phyloP scores from a whole-genome alignment of 2,113 vertebrate species.

The Bagarius yarrelli region DNA sequence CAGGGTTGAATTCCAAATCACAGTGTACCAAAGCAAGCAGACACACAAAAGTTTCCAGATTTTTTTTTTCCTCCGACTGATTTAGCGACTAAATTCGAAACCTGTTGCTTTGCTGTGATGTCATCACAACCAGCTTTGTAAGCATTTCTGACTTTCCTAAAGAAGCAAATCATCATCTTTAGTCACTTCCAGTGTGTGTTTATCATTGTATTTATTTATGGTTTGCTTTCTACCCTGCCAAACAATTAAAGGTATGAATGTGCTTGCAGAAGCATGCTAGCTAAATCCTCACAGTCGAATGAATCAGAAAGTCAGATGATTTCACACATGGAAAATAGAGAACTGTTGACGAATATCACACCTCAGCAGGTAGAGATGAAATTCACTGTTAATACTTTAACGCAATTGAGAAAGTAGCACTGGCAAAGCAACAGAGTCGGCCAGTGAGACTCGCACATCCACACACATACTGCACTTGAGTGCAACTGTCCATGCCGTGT shows the following conservation, averaged over 20 bases:
- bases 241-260: too few relatives aligned
- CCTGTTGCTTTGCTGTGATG: background rate
- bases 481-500: constrained; percentile 64
- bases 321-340: background rate
- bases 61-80: too few relatives aligned
- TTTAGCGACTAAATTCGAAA: background rate
- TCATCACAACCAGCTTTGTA: background rate
- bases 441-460: constrained; percentile 22
- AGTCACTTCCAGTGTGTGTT: background rate
- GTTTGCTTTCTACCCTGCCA: background rate
- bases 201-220: background rate
- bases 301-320: background rate
- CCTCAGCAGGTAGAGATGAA: background rate
- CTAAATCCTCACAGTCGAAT: too few relatives aligned
- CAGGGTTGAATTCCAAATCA: too few relatives aligned
- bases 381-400: background rate
- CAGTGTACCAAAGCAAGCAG: too few relatives aligned
- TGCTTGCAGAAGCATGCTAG: too few relatives aligned
- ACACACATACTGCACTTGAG: constrained; percentile 39
- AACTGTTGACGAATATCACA: background rate
- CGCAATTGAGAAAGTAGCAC: background rate
- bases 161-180: background rate
- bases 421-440: background rate
- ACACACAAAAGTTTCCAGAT: too few relatives aligned
- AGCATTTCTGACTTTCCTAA: too few relatives aligned